These are phyloP conservation scores for Dascyllus trimaculatus DNA, from an alignment of 2,113 vertebrate species.

Conservation along the genomic window DNA sequence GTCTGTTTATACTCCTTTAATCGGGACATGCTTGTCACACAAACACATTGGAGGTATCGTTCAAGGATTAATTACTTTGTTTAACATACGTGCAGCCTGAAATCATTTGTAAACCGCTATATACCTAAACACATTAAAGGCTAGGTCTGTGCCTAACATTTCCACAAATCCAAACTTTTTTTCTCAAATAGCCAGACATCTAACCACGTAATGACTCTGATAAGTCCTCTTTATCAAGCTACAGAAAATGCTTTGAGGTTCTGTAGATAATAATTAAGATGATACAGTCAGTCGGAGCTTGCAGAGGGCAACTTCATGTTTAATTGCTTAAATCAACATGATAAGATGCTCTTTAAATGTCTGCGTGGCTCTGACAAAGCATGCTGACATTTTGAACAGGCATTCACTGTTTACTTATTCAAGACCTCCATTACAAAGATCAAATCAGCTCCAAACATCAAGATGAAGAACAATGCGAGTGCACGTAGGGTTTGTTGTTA, in stretches of 20 bases:
- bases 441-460: slow-evolving; percentile 69
- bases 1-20: slow-evolving; percentile 55
- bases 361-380: slow-evolving; percentile 76
- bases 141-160: slow-evolving; percentile 69
- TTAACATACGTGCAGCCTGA: slow-evolving; percentile 69
- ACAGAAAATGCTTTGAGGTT: slow-evolving; percentile 85
- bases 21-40: slow-evolving; percentile 46
- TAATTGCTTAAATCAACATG: slow-evolving; percentile 87
- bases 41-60: slow-evolving; percentile 56
- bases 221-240: slow-evolving; percentile 83
- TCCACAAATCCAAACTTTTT: slow-evolving; percentile 70
- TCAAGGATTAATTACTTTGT: slow-evolving; percentile 72
- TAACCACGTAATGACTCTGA: slow-evolving; percentile 84
- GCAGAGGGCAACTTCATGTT: slow-evolving; percentile 86
- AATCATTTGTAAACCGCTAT: slow-evolving; percentile 69
- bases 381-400: slow-evolving; percentile 73
- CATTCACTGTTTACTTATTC: slow-evolving; percentile 79
- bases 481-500: slow-evolving; percentile 33
- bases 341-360: slow-evolving; percentile 86
- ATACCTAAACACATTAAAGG: slow-evolving; percentile 78
- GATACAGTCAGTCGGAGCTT: slow-evolving; percentile 84
- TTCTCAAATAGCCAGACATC: slow-evolving; percentile 81
- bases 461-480: slow-evolving; percentile 60
- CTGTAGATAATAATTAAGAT: slow-evolving; percentile 85
- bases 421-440: slow-evolving; percentile 79